Base-by-base conservation (phyloP, 2,113 vertebrate species). In the Protobothrops flavoviridis region DNA sequence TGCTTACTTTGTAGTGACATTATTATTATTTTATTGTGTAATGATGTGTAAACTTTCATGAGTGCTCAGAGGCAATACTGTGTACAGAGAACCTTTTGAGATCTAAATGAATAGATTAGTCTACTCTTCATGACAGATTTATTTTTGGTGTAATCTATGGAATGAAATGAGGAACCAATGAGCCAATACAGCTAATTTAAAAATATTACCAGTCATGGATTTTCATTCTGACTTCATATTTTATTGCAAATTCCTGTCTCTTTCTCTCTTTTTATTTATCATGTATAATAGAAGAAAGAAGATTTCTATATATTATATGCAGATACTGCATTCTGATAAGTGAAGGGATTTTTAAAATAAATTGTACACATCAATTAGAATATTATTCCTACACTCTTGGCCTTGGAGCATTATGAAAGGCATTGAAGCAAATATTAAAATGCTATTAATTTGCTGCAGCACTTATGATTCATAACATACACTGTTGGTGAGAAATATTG, bases 401-500 rank as follows among this genome's bases (percentile, higher is more conserved):
- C 94, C 92, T 57, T 59, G 39, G 6, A 87, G 29, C 57, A 87
- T 43, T 55, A 92, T 52, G n/a, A 3, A 53, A 91, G 24, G 57
- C 15, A 87, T 59, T 13, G 0, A 91, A 43, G 17, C 53, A 87
- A n/a, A 17, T 50, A 43, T 57, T 56, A 95, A 93, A 93, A 94
- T 95, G 95, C 97, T 94, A 92, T 95, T 98, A 95, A 95, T 94
- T 95, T 95, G 94, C 94, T 92, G 88, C 95, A 91, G 95, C 95
- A 95, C 61, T 93, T 94, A 97, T 97, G 97, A 98, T 97, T 64
- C 95, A 95, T 98, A 98, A 98, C 97, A 97, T 97, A 98, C 98
- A 97, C 95, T 96, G 96, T 97, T 98, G 98, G 97, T 97, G 96
- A 97, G 97, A 97, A 94, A 97, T 97, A 97, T 96, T 95, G 97